Conservation (phyloP, 2,888 invertebrate species). For the Hydrotaea diabolus region DNA sequence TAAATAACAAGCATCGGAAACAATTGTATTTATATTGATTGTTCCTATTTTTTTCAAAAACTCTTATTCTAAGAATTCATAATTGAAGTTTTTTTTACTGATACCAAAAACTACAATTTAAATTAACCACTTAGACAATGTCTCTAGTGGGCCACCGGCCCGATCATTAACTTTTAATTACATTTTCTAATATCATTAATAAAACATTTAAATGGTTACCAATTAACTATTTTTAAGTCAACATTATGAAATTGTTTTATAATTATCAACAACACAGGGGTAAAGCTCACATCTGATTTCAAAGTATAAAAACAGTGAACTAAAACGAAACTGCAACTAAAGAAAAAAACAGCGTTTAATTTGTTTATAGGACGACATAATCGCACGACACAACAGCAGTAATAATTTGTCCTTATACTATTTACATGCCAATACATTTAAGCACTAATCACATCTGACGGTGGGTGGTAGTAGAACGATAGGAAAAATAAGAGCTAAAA, state of each 20-base stretch:
- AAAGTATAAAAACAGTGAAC: neutral
- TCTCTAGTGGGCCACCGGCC: neutral
- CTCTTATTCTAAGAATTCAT: too few species aligned
- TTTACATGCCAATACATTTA: constrained; percentile 30
- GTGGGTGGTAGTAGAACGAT: neutral
- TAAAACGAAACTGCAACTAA: neutral
- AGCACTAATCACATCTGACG: constrained; percentile 22
- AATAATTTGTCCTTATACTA: constrained; percentile 39
- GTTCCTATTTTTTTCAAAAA: too few species aligned
- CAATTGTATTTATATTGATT: too few species aligned
- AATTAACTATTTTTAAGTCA: constrained; percentile 32
- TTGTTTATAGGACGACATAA: constrained; percentile 41
- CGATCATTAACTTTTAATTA: constrained; percentile 9
- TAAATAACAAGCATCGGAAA: too few species aligned
- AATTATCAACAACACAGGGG: constrained; percentile 33
- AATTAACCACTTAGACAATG: constrained; percentile 11
- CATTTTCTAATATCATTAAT: constrained; percentile 39
- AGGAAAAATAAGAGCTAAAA: too few species aligned
- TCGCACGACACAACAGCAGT: constrained; percentile 34
- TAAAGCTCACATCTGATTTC: constrained; percentile 12
- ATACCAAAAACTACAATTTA: neutral
- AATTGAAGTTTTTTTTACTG: too few species aligned
- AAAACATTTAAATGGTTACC: constrained; percentile 9
- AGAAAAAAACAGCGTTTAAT: constrained; percentile 26
- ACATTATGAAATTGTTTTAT: constrained; percentile 35